Base-by-base conservation (phyloP, 2,797 vertebrate genomes). In the Mormyrops attenuatus region DNA sequence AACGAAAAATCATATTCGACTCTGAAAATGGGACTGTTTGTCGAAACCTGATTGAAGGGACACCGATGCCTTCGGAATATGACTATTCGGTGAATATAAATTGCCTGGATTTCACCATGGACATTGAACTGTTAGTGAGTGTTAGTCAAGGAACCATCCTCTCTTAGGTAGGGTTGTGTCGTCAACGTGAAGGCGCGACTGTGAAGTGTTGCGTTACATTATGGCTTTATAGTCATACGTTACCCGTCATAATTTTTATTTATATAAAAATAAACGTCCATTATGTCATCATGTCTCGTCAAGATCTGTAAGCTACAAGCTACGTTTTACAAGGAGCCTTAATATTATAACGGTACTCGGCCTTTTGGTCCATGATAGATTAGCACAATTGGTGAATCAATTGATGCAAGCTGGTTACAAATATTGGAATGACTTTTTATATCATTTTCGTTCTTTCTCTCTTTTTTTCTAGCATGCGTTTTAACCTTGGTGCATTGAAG, bases 401-500 rank as follows among this genome's bases (percentile, higher is more conserved):
- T 89, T 49, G 49, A 89, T 89, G 85, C 49, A 55, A 77, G 5
- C 34, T 89, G 89, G 49, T 89, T 77, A 87, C 26, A 89, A 9
- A 69, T 87, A 34, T 55, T 89, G 89, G 49, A 89, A 55, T 69
- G 44, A 87, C 85, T 60, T 89, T 89, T 89, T 89, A 89, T 77
- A 88, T 85, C 85, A 86, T 87, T 89, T 89, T 26, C 89, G 89
- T 89, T 89, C 84, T 89, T 86, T 89, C 89, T 89, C 85, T 85
- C 89, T 87, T 89, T 89, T 89, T 85, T 89, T 85, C 89, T 87
- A 89, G 89, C 89, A 89, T 89, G 89, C 89, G 85, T 89, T 89
- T 89, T 89, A 89, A 89, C 89, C 85, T 89, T 89, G 89, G 85
- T 89, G 85, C 66, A 89, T 89, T 89, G 69, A 89, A 89, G 89